Percentiles rank a stretch among this genome's conserved stretches.
Conservation (phyloP, 1,140 invertebrate species). For the Scylla paramamosain region DNA sequence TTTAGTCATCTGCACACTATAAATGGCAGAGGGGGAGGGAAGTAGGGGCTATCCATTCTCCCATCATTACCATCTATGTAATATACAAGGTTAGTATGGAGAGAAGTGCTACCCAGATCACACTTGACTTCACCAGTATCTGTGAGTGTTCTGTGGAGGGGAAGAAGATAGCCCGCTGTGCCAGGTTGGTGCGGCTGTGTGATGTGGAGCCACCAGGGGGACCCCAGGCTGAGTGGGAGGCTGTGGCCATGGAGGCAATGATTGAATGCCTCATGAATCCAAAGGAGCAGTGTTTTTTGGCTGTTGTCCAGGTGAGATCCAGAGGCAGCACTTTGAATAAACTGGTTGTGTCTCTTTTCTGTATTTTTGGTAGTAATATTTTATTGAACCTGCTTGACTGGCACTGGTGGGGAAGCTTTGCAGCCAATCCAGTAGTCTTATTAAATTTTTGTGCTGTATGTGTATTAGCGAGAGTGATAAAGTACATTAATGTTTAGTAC, state of each 20-base stretch:
- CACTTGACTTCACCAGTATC: not conserved
- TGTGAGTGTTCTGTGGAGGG: constrained; percentile 40
- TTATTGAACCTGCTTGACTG: not conserved
- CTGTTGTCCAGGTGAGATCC: constrained; percentile 12
- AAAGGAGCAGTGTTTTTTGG: not conserved
- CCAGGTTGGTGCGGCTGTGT: constrained; percentile 24
- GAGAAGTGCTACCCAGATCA: too few species aligned
- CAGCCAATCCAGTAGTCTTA: not conserved
- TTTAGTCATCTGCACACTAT: not conserved
- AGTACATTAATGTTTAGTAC: not conserved
- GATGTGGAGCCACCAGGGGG: not conserved
- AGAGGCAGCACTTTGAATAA: not conserved
- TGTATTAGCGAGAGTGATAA: not conserved
- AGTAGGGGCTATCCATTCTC: not conserved
- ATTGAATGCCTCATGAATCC: constrained; percentile 42
- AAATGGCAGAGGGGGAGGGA: not conserved
- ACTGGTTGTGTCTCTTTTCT: not conserved
- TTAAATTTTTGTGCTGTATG: not conserved
- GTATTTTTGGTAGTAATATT: not conserved
- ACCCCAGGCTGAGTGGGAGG: not conserved
- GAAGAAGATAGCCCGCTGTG: not conserved
- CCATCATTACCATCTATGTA: too few species aligned
- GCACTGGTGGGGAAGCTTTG: not conserved
- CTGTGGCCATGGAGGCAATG: constrained; percentile 46
- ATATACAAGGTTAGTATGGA: too few species aligned